These are phyloP conservation scores for Nipponia nippon DNA, from an alignment of 2,113 vertebrate species.

Conservation along the genomic window DNA sequence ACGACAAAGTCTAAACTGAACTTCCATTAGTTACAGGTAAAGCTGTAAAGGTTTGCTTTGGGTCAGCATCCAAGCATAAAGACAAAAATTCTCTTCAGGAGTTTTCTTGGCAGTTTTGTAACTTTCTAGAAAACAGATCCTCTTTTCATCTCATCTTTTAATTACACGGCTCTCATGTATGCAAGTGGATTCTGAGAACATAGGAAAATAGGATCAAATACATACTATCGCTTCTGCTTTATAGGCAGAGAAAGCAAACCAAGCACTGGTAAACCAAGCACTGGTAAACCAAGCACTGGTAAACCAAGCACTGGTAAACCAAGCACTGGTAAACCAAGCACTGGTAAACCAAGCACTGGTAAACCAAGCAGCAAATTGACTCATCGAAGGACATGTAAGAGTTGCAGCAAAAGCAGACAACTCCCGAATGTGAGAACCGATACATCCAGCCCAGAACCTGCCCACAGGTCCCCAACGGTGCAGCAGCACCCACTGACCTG, in stretches of 20 bases:
- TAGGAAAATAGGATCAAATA: background rate
- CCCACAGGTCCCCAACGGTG: fast-evolving
- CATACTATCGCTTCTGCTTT: background rate
- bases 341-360: too few relatives aligned
- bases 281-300: too few relatives aligned
- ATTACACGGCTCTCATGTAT: background rate
- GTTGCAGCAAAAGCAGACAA: background rate
- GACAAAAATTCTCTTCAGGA: background rate
- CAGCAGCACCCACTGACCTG: background rate
- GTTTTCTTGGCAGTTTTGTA: background rate
- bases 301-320: too few relatives aligned
- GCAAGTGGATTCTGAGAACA: background rate
- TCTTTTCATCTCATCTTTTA: background rate
- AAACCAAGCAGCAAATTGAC: background rate
- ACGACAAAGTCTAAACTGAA: background rate
- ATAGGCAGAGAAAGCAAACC: background rate
- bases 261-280: too few relatives aligned
- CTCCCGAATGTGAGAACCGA: fast-evolving
- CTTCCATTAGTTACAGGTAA: background rate
- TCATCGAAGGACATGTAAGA: background rate
- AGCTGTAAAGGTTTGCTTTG: background rate
- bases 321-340: too few relatives aligned
- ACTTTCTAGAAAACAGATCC: background rate
- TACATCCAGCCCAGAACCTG: background rate
- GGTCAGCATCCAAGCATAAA: background rate